These are phyloP conservation scores for Heliconius hermathena DNA, from an alignment of 1,140 invertebrate species.

Conservation along the genomic window DNA sequence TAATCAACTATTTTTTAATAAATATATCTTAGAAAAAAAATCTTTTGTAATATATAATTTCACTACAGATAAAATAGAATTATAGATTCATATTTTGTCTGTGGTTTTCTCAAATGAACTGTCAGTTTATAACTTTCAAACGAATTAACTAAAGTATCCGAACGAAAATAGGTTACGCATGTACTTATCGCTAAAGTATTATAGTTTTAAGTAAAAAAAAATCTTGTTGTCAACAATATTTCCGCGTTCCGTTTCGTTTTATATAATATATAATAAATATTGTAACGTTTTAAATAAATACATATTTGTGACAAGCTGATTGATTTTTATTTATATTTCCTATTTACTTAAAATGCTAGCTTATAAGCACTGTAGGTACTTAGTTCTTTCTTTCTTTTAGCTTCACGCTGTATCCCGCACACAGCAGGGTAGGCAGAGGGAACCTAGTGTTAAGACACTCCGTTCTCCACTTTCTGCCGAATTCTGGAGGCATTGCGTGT, in stretches of 20 bases:
- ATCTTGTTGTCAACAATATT: constrained; percentile 71
- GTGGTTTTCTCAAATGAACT: not conserved
- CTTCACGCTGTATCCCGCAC: too few relatives aligned
- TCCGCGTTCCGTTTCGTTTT: constrained; percentile 71
- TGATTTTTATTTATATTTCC: constrained; percentile 47
- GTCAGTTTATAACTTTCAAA: not conserved
- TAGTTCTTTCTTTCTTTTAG: too few relatives aligned
- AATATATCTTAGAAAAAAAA: not conserved
- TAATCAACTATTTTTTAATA: not conserved
- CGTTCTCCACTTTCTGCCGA: too few relatives aligned
- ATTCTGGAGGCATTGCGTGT: too few relatives aligned
- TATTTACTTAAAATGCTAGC: not conserved
- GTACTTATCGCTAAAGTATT: constrained; percentile 76
- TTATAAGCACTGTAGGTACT: too few relatives aligned
- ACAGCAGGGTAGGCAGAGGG: too few relatives aligned
- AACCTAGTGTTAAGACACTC: too few relatives aligned
- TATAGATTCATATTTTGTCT: not conserved
- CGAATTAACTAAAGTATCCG: not conserved
- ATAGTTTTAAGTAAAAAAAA: constrained; percentile 61
- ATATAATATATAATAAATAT: constrained; percentile 69
- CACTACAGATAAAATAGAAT: not conserved
- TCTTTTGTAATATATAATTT: constrained; percentile 8
- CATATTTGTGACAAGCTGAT: constrained; percentile 75
- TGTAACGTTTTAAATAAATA: constrained; percentile 78
- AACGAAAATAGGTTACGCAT: constrained; percentile 36